Base-by-base conservation (phyloP, 1,140 invertebrate genomes). In the Lasaia peninsularis region DNA sequence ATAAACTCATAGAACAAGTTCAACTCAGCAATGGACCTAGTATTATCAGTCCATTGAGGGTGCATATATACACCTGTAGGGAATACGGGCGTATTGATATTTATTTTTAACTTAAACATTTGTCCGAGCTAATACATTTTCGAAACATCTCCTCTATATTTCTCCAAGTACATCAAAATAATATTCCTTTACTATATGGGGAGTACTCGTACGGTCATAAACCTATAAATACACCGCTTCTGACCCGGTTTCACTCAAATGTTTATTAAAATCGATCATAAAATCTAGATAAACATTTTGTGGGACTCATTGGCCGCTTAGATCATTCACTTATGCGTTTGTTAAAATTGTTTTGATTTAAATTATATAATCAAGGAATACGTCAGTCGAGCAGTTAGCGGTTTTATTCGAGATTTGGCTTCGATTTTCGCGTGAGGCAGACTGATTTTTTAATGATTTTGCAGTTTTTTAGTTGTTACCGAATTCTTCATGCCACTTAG, bases 161-260 rank as follows among this genome's bases (percentile, higher is more conserved):
- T 9, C 12, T 0, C 8, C 28, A 33, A 52, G 14, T 12, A 10
- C 28, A 31, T 14, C 40, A 11, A 53, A 62, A 62, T 57, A 62
- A 37, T 33, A 53, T 53, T 34, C 21, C 52, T 62, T 57, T 56
- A 50, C 55, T 57, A 62, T 62, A 57, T 52, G 37, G 32, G 55
- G 54, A 49, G 56, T 34, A 37, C 37, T 24, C n/a, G 37, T 16
- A 16, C 2, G 18, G 37, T 50, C 21, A 52, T 62, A 52, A 59
- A 57, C 49, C 50, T 57, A 59, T 58, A 54, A 55, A 63, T 63
- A 63, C 53, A 40, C 24, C 14, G 48, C 48, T 37, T 40, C 28
- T 56, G 62, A 56, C 57, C 62, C 31, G 57, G 49, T 12, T 63
- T 35, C 55, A 34, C 55, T 33, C 32, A 32, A 37, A 24, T 62